Base-by-base conservation (phyloP, 1,140 invertebrate genomes). In the Carposina sasakii region DNA sequence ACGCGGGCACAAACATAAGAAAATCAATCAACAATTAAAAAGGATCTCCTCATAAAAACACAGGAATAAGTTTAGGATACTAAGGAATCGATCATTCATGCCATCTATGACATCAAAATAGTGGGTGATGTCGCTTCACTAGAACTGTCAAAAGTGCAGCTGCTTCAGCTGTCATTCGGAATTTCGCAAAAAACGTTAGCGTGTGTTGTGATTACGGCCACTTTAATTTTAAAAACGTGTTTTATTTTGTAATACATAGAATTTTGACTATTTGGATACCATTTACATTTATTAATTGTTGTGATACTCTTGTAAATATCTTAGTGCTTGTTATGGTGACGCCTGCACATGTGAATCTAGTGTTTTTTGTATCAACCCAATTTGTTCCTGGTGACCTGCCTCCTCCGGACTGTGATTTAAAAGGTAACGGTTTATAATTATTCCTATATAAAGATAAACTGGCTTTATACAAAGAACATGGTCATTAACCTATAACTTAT, bases 331-430 rank as follows among this genome's bases (percentile, higher is more conserved):
- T 71, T 62, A 52, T 47, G 62, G 61, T 65, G 64, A 59, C 54
- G 50, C 55, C n/a, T 60, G 51, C 58, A 59, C 50, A 63, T 67
- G 66, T 59, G 52, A 55, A 67, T 64, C 63, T 74, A 24, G 42
- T 67, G 55, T 60, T 64, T 51, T 62, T 66, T 63, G 53, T 60
- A 60, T 62, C 62, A 67, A 68, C 67, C 63, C 76, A 78, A 68
- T 71, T 79, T 73, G 72, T 82, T 77, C 76, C 69, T 73, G 75
- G 68, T 67, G 70, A 73, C 71, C 65, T 76, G 74, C 56, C 61
- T 70, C n/a, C n/a, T n/a, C n/a, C 54, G 36, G 54, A 67, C 67
- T 69, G 68, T 68, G 73, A 62, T 76, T 76, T 76, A 69, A 76
- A 81, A 78, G 77, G 77, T 81, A 81, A 81, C 71, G 71, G 75